Base-by-base conservation (phyloP, 2,888 invertebrate species). In the Cryptus viduatorius region DNA sequence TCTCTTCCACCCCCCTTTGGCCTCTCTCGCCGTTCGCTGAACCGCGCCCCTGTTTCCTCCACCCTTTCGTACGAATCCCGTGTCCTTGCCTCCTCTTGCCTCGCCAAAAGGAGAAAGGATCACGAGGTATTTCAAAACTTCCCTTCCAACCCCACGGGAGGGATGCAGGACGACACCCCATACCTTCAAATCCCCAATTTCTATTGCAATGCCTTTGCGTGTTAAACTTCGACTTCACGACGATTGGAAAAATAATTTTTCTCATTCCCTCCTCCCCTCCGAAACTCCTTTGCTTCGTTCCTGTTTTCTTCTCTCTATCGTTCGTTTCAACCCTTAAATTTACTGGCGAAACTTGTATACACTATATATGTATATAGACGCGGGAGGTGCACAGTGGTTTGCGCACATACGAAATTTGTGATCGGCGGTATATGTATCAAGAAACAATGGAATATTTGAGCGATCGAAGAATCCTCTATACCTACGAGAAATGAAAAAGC, bases 1-100 rank as follows among this genome's bases (percentile, higher is more conserved):
- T 48, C 59, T 68, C 10, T 19, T n/a, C 14, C 79, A 29, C 24
- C 72, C 67, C 42, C 72, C 31, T 5, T 16, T 24, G 19, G 4
- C 46, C 69, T 56, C 73, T 75, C 73, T 37, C 77, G 56, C 61
- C 46, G 65, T 65, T 37, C 68, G 53, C 67, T 46, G 59, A 84
- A 80, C 84, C 84, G 81, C 84, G 84, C 84, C 84, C 84, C 84
- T 73, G 83, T 65, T 71, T 83, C 82, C 82, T 79, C 80, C 85
- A 82, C 79, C 85, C 84, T 83, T 86, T 82, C 84, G 79, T 81
- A 64, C 75, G 8, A 64, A 75, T 24, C 46, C 73, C 61, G 29
- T 75, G 19, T 64, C 75, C 64, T 75, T 59, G 19, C 48, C 75
- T 48, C 64, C 24, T 16, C 29, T 4, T 29, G 61, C 46, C 48